Evolutionary conservation across 2,113 vertebrate genomes (phyloP).

Genomic region (Trogon surrucura): DNA sequence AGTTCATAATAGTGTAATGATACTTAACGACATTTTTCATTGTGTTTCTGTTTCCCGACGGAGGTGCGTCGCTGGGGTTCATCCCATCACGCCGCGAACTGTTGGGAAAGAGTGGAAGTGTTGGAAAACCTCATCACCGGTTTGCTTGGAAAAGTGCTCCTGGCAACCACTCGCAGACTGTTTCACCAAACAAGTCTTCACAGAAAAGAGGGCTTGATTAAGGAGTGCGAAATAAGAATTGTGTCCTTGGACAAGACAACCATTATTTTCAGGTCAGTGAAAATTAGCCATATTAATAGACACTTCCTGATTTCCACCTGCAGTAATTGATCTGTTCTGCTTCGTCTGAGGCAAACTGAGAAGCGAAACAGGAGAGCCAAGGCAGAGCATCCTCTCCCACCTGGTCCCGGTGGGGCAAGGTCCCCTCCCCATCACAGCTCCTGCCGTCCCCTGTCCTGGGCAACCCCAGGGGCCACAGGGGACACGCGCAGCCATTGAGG

Average conservation of each 20-base stretch:
- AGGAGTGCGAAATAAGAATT: not conserved
- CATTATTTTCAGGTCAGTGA: not conserved
- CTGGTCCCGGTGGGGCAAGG: accelerated
- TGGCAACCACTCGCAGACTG: accelerated
- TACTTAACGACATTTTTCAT: not conserved
- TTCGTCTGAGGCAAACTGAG: not conserved
- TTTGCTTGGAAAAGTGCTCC: not conserved
- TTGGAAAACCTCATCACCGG: accelerated
- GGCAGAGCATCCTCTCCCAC: not conserved
- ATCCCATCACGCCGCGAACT: accelerated
- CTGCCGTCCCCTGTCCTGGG: not conserved
- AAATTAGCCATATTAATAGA: not conserved
- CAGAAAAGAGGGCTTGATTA: not conserved
- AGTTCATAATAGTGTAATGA: not conserved
- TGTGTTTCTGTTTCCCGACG: accelerated
- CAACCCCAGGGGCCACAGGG: accelerated
- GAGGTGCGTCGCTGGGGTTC: not conserved
- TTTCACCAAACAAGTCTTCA: accelerated
- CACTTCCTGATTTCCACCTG: not conserved
- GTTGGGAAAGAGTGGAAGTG: accelerated
- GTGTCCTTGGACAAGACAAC: not conserved
- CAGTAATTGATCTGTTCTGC: not conserved
- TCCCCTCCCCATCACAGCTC: accelerated
- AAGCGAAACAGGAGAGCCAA: not conserved
- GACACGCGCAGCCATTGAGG: accelerated